These are phyloP conservation scores for Phalacrocorax pelagicus DNA, from an alignment of 2,113 vertebrate genomes.

Conservation along the genomic window DNA sequence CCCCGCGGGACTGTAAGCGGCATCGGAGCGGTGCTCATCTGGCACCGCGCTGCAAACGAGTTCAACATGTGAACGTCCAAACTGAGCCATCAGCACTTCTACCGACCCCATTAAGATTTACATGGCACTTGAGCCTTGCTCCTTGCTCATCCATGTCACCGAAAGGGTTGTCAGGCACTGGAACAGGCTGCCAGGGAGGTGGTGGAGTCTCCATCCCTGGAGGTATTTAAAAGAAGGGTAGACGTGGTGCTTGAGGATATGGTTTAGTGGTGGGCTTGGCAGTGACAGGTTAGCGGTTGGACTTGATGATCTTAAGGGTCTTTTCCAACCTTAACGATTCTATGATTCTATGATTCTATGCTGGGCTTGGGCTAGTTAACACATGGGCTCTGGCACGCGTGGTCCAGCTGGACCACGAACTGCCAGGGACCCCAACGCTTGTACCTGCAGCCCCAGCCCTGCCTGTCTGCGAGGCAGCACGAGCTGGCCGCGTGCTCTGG, in stretches of 20 bases:
- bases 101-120: neutral
- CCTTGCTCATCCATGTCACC: neutral
- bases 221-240: too few relatives aligned
- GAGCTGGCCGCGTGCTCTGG: fast-evolving
- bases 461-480: neutral
- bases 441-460: neutral
- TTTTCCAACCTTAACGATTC: too few relatives aligned
- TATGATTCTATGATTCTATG: too few relatives aligned
- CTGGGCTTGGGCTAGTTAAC: neutral
- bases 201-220: too few relatives aligned
- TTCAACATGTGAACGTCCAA: neutral
- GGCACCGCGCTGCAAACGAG: neutral
- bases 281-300: too few relatives aligned
- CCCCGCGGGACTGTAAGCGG: neutral
- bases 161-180: too few relatives aligned
- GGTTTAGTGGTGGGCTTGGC: too few relatives aligned
- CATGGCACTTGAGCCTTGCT: neutral
- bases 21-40: neutral
- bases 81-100: neutral
- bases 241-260: too few relatives aligned
- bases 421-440: fast-evolving
- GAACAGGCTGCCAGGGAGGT: too few relatives aligned
- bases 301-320: too few relatives aligned
- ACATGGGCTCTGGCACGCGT: fast-evolving
- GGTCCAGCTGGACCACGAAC: neutral